Percentiles rank a stretch among this genome's conserved stretches.
These are phyloP conservation scores for Watsonalla binaria DNA, from an alignment of 2,888 invertebrate species.

Conservation along the genomic window DNA sequence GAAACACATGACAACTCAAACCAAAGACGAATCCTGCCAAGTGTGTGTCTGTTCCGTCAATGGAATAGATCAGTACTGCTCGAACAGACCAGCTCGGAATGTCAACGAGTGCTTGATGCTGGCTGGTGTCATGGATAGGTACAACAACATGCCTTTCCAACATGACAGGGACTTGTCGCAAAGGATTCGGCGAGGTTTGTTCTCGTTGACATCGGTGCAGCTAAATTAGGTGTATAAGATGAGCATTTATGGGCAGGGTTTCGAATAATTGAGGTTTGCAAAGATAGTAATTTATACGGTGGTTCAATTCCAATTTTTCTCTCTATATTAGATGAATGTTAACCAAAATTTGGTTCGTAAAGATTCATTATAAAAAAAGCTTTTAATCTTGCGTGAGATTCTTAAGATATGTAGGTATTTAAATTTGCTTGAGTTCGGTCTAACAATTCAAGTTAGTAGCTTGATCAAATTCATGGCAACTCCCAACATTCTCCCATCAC, in stretches of 20 bases:
- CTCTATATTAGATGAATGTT: not conserved
- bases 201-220: conserved; percentile 23
- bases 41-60: conserved; percentile 57
- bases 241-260: too few species aligned
- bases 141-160: conserved; percentile 35
- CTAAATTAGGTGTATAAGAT: conserved; percentile 15
- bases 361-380: too few species aligned
- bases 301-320: not conserved
- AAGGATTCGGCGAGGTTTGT: conserved; percentile 56
- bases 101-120: conserved; percentile 59
- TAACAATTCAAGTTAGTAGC: not conserved
- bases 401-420: too few species aligned
- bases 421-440: too few species aligned
- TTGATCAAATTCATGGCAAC: not conserved
- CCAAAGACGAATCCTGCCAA: conserved; percentile 42
- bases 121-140: conserved; percentile 22
- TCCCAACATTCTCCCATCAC: conserved; percentile 10
- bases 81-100: conserved; percentile 48
- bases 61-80: conserved; percentile 54
- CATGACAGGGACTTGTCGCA: conserved; percentile 37
- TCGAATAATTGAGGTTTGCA: not conserved
- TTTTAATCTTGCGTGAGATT: too few species aligned
- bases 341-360: too few species aligned
- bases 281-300: not conserved
- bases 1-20: conserved; percentile 39